A percentile compares a stretch with the other conserved stretches of the same genome.
These are phyloP conservation scores for Indri indri DNA, from an alignment of 2,113 vertebrate genomes.

Conservation along the genomic window DNA sequence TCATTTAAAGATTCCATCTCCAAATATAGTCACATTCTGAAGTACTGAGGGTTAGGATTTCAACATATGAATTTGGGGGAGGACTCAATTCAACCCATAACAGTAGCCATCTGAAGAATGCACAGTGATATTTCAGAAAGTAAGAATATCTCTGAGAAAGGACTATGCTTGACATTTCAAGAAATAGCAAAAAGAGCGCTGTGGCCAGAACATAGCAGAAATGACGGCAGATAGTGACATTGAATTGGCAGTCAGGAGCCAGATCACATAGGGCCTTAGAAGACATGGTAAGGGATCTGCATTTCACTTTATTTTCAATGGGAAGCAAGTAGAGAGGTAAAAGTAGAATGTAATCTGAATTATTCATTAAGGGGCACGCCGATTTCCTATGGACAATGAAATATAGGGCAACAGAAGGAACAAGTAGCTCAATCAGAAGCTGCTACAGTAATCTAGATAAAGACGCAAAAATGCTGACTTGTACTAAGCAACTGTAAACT, in stretches of 20 bases:
- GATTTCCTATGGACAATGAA: not conserved
- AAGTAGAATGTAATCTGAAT: not conserved
- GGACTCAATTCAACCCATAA: not conserved
- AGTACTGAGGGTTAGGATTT: not conserved
- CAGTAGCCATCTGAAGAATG: not conserved
- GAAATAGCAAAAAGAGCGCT: not conserved
- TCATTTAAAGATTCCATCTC: not conserved
- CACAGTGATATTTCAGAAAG: not conserved
- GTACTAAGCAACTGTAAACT: not conserved
- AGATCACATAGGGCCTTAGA: not conserved
- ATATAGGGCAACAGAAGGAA: not conserved
- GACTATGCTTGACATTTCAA: not conserved
- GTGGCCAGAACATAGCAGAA: not conserved
- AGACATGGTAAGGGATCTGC: not conserved
- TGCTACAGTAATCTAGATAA: not conserved
- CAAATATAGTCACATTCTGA: not conserved
- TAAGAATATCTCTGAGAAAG: not conserved
- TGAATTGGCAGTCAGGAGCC: not conserved
- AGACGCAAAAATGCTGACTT: not conserved
- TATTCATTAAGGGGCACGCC: not conserved
- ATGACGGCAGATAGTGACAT: not conserved
- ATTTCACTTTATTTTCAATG: not conserved
- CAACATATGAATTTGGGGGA: not conserved
- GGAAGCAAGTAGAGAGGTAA: not conserved
- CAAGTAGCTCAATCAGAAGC: not conserved